phyloP scores from a whole-genome alignment of 2,888 invertebrate species.

The Cantharis flavilabris region DNA sequence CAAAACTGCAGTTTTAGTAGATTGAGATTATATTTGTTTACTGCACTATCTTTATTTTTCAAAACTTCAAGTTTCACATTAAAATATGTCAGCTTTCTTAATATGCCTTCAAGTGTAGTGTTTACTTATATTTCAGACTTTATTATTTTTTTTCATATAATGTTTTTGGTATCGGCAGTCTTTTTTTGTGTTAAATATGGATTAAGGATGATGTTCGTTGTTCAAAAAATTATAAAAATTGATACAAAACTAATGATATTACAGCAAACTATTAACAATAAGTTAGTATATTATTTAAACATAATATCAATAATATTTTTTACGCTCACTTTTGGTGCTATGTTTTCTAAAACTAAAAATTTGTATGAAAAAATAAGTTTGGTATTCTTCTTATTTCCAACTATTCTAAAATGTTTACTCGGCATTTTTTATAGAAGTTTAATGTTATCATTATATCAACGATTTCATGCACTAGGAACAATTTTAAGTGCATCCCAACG shows the following conservation, averaged over 20 bases:
- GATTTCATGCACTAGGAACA: background rate
- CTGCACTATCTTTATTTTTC: background rate
- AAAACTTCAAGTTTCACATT: too few species aligned
- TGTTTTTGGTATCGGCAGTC: background rate
- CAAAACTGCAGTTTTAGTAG: background rate
- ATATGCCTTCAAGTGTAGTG: background rate
- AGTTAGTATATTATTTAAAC: background rate
- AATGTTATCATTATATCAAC: background rate
- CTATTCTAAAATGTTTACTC: background rate
- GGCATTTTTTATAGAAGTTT: background rate
- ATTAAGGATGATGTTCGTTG: background rate
- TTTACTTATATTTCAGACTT: background rate
- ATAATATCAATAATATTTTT: background rate
- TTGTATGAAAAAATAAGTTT: background rate
- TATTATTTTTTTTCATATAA: background rate
- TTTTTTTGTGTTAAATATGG: background rate
- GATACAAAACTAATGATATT: background rate
- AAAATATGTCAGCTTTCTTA: background rate
- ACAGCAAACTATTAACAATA: background rate
- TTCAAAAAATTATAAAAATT: background rate
- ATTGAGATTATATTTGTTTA: background rate
- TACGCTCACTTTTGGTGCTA: rapidly evolving
- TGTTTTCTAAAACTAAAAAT: background rate
- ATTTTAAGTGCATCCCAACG: background rate
- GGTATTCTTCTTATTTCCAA: background rate